phyloP scores from a whole-genome alignment of 2,888 invertebrate species.

The Tanytarsus gracilentus region DNA sequence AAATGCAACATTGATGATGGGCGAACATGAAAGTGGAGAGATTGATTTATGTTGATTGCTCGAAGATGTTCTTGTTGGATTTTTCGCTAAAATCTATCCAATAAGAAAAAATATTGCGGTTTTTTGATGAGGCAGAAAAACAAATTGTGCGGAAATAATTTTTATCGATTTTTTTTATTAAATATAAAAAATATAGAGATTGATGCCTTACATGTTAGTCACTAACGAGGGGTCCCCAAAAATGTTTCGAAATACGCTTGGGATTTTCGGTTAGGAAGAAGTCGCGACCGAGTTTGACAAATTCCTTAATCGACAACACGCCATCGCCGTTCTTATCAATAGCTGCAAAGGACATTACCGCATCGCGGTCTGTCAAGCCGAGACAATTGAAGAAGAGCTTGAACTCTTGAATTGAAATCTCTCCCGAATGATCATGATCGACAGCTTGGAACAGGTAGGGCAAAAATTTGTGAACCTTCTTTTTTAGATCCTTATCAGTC shows the following conservation, averaged over 20 bases:
- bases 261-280: slow-evolving; percentile 72
- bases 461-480: slow-evolving; percentile 65
- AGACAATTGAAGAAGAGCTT: slow-evolving; percentile 74
- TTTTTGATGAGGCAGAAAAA: no score
- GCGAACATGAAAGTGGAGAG: neutral
- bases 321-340: slow-evolving; percentile 75
- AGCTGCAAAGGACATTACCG: slow-evolving; percentile 65
- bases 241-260: slow-evolving; percentile 67
- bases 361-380: slow-evolving; percentile 63
- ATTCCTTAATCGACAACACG: slow-evolving; percentile 64
- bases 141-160: no score
- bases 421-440: slow-evolving; percentile 69
- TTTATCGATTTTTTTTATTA: no score
- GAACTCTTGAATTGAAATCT: slow-evolving; percentile 70
- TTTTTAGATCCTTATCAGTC: slow-evolving; percentile 63
- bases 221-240: slow-evolving; percentile 70
- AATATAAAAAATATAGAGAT: neutral
- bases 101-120: no score
- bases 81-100: no score
- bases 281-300: slow-evolving; percentile 69
- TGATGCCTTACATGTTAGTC: slow-evolving; percentile 43
- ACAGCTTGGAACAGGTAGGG: slow-evolving; percentile 70
- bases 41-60: no score
- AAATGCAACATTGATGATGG: neutral
- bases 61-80: no score